Percentiles rank a stretch among this genome's conserved stretches.
These are phyloP conservation scores for Lepus townsendii DNA, from an alignment of 2,797 vertebrate genomes.

Conservation along the genomic window DNA sequence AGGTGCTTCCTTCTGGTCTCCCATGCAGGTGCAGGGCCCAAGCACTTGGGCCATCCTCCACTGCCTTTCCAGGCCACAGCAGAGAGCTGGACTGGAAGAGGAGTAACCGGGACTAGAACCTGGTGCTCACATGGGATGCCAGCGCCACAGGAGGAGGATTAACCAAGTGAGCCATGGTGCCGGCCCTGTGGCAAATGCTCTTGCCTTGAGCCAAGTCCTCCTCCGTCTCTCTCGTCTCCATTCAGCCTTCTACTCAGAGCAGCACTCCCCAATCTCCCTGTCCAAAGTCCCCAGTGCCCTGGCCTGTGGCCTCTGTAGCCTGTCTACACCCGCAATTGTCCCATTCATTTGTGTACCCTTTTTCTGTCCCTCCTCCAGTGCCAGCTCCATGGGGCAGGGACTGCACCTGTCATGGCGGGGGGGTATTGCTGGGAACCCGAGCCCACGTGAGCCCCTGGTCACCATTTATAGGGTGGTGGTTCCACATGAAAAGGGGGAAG, in stretches of 20 bases:
- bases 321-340: fast-evolving
- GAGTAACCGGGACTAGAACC: not conserved
- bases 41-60: too few species aligned
- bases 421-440: not conserved
- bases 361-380: not conserved
- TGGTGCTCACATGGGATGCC: too few species aligned
- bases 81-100: too few species aligned
- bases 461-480: fast-evolving
- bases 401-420: not conserved
- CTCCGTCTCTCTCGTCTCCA: not conserved
- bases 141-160: too few species aligned
- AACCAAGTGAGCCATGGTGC: too few species aligned
- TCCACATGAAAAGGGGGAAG: not conserved
- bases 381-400: not conserved
- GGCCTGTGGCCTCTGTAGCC: not conserved
- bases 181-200: too few species aligned
- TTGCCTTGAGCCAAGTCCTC: not conserved
- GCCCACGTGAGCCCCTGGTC: not conserved
- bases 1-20: too few species aligned
- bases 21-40: too few species aligned
- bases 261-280: not conserved
- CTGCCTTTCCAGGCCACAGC: too few species aligned
- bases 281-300: not conserved
- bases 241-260: not conserved
- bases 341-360: not conserved